These are phyloP conservation scores for Lasioglossum albipes DNA, from an alignment of 1,140 invertebrate species.

Conservation along the genomic window DNA sequence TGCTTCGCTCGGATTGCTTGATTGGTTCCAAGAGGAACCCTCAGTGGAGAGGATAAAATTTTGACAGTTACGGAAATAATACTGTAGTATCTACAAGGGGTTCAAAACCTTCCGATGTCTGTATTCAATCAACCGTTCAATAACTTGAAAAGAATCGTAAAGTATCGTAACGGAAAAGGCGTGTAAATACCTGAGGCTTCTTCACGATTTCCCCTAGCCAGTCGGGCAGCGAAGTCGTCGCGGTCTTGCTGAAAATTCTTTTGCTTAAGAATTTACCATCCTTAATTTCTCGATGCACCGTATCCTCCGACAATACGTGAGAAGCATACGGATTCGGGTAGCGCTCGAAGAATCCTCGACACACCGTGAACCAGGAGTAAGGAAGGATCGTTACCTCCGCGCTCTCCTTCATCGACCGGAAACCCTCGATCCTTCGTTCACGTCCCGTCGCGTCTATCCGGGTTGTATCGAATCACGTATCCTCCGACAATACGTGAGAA, in stretches of 20 bases:
- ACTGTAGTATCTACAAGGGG: too few species aligned
- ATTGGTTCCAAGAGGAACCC: too few species aligned
- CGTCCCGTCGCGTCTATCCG: background rate
- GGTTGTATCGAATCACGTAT: too few species aligned
- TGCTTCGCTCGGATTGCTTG: too few species aligned
- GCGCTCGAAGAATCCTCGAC: slow-evolving; percentile 39
- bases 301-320: slow-evolving; percentile 53
- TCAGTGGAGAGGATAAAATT: too few species aligned
- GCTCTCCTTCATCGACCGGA: slow-evolving; percentile 28
- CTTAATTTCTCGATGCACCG: slow-evolving; percentile 33
- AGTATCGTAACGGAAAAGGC: background rate
- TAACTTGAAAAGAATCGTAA: background rate
- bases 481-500: slow-evolving; percentile 46
- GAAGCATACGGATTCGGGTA: slow-evolving; percentile 49
- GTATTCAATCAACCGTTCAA: background rate
- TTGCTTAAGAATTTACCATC: slow-evolving; percentile 34
- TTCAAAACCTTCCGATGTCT: too few species aligned
- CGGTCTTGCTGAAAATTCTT: slow-evolving; percentile 41
- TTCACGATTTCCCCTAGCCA: slow-evolving; percentile 20
- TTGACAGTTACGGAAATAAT: too few species aligned
- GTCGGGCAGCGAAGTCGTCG: slow-evolving; percentile 3
- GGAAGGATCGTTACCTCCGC: slow-evolving; percentile 31
- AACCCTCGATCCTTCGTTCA: slow-evolving; percentile 9
- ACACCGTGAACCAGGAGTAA: slow-evolving; percentile 43
- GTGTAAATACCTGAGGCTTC: slow-evolving; percentile 24